phyloP scores from a whole-genome alignment of 2,888 invertebrate species.

The Hypsopygia costalis region DNA sequence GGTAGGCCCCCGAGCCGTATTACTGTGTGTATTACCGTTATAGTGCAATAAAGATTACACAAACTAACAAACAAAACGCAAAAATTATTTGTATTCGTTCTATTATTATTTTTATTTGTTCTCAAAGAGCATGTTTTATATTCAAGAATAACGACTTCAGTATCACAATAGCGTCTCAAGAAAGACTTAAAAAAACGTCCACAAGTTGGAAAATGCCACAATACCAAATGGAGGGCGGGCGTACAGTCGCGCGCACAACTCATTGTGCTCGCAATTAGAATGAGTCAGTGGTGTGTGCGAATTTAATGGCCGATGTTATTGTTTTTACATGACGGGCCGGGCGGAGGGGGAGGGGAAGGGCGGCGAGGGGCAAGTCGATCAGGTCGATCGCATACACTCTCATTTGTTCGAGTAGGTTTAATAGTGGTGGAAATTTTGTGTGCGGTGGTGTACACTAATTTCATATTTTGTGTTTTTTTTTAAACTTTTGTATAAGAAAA shows the following conservation, averaged over 20 bases:
- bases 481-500: too few species aligned
- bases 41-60: too few species aligned
- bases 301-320: conserved; percentile 74
- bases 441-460: too few species aligned
- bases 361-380: conserved; percentile 24
- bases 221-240: conserved; percentile 2
- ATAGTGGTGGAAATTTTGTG: too few species aligned
- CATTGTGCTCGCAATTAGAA: conserved; percentile 66
- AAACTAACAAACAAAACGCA: too few species aligned
- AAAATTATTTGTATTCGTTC: too few species aligned
- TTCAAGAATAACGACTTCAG: too few species aligned
- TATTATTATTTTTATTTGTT: background rate
- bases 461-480: too few species aligned
- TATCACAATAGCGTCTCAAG: too few species aligned
- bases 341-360: conserved; percentile 14
- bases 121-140: background rate
- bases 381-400: conserved; percentile 25
- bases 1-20: too few species aligned
- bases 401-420: conserved; percentile 8
- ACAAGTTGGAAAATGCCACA: conserved; percentile 4
- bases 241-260: conserved; percentile 40
- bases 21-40: too few species aligned
- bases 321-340: conserved; percentile 42
- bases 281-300: conserved; percentile 60
- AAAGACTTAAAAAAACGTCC: background rate